Conservation (phyloP, 2,888 invertebrate genomes). For the Ethmia dodecea region DNA sequence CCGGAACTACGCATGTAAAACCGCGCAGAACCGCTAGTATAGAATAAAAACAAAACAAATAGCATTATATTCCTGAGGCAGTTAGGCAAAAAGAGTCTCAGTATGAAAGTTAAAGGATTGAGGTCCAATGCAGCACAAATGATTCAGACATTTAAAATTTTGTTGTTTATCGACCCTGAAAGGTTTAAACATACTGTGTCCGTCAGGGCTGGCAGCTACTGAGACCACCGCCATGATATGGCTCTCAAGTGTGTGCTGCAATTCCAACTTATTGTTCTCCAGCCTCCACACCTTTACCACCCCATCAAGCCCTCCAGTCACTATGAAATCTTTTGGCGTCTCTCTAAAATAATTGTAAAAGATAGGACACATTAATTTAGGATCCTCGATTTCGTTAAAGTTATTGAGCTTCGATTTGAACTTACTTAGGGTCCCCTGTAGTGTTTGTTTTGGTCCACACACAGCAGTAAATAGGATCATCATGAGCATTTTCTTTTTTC, state of each 20-base stretch:
- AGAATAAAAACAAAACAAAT: too few species aligned
- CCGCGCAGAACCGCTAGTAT: too few species aligned
- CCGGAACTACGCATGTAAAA: too few species aligned
- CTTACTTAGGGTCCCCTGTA: conserved; percentile 60
- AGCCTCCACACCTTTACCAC: conserved; percentile 92
- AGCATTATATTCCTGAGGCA: too few species aligned
- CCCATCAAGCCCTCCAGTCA: conserved; percentile 95
- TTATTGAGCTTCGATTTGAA: too few species aligned
- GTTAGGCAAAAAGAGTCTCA: too few species aligned
- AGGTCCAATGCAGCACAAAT: too few species aligned
- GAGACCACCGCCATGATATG: conserved; percentile 96
- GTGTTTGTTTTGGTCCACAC: conserved; percentile 85
- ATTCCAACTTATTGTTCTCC: conserved; percentile 82
- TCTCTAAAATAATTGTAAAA: conserved; percentile 53
- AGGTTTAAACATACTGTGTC: conserved; percentile 86
- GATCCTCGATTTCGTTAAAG: too few species aligned
- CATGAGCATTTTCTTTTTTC: conserved; percentile 91
- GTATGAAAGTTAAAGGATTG: too few species aligned
- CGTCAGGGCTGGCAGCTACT: conserved; percentile 92
- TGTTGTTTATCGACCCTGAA: too few species aligned
- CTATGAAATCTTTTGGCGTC: conserved; percentile 83
- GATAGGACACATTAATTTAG: too few species aligned
- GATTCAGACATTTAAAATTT: too few species aligned
- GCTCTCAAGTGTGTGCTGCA: conserved; percentile 88
- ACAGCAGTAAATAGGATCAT: conserved; percentile 95